phyloP scores from a whole-genome alignment of 2,797 vertebrate genomes.

The Macroramphosus scolopax region DNA sequence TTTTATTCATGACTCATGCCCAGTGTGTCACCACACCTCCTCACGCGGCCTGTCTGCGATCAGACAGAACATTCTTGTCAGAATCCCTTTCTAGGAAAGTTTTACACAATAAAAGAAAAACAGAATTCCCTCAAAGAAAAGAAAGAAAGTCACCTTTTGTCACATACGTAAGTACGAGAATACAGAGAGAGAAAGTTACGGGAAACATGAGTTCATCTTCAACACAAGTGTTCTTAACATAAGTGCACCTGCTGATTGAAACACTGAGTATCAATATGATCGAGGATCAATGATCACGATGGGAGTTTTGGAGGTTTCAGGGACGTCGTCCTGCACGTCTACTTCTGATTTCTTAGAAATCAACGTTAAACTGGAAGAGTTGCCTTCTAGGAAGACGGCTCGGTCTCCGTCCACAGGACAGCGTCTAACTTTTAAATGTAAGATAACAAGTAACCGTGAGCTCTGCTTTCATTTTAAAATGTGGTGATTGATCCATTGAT shows the following conservation, averaged over 20 bases:
- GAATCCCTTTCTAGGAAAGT: conserved; percentile 20
- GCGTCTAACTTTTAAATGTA: background rate
- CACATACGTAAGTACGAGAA: too few species aligned
- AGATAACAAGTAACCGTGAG: conserved; percentile 10
- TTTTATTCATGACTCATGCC: conserved; percentile 52
- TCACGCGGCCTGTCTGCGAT: conserved; percentile 29
- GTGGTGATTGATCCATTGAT: too few species aligned
- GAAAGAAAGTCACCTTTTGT: too few species aligned
- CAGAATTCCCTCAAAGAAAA: too few species aligned
- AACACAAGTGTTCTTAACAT: too few species aligned
- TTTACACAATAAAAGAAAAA: conserved; percentile 62
- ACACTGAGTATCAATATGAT: too few species aligned
- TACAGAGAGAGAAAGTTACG: too few species aligned
- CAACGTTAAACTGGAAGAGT: conserved; percentile 56
- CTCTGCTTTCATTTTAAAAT: too few species aligned
- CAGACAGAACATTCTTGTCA: conserved; percentile 23
- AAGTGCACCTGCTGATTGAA: too few species aligned
- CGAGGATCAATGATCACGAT: too few species aligned
- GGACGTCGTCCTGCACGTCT: conserved; percentile 41
- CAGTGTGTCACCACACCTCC: conserved; percentile 34
- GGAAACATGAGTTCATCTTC: too few species aligned
- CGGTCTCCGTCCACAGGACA: conserved; percentile 4
- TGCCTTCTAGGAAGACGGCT: conserved; percentile 25
- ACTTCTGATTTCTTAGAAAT: conserved; percentile 78
- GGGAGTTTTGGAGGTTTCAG: conserved; percentile 1